Evolutionary conservation across 2,113 vertebrate species (phyloP), one percentile per base, ranked within the genome.

Genomic region (Condylura cristata): DNA sequence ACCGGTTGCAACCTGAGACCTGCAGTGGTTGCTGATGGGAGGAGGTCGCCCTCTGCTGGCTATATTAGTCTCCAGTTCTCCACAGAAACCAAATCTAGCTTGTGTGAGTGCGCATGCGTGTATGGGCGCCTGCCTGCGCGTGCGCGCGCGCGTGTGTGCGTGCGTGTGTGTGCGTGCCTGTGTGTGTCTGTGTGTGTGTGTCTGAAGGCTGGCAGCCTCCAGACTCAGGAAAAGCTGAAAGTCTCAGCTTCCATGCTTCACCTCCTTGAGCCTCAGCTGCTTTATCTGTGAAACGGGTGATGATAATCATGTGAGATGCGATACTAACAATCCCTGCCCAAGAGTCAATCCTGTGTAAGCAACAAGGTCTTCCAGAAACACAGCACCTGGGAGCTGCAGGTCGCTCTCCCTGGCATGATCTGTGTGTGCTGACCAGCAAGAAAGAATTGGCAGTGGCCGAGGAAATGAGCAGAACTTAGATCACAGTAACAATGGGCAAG

Each of bases 21-120:
- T 48, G 22, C 51, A n/a, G 37, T 44, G 17, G 37, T 70, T 93
- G 78, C 53, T 56, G 53, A 9, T 46, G 66, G 51, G 53, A 90
- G 46, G 61, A 90, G 46, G 61, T 41, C 2, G 46, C 72, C 93
- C 91, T 90, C 96, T 97, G 86, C 89, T 96, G 96, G 72, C 86
- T 71, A 4, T 63, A 48, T 80, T 48, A 70, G 48, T n/a, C 2
- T 26, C 53, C 22, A n/a, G 11, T 37, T 65, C 75, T 85, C 60
- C 60, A 88, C 39, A 53, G 48, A 46, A 51, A 53, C n/a, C 32
- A 46, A 32, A 34, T n/a, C n/a, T 48, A 48, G 46, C 6, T 11
- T 48, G 46, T 48, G 46, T 12, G 46, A 8, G 46, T 48, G 46
- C 46, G 46, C 13, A 12, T 12, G 46, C 13, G 46, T 12, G 46